These are phyloP conservation scores for Pseudolaguvia tuberculata DNA, from an alignment of 2,113 vertebrate species.

Conservation along the genomic window DNA sequence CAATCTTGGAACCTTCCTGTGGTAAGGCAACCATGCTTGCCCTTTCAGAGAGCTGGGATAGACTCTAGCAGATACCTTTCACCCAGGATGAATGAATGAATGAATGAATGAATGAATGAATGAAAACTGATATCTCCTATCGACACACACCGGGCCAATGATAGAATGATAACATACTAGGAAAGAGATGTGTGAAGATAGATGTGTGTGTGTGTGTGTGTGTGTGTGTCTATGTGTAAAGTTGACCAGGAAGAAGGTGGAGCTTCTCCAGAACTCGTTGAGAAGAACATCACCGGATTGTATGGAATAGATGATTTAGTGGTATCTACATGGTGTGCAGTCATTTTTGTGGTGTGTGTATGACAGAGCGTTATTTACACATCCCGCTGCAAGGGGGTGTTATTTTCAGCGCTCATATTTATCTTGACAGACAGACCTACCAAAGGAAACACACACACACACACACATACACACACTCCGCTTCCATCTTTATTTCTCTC, in stretches of 20 bases:
- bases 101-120: too few species aligned
- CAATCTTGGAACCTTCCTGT: too few species aligned
- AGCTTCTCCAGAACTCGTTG: background rate
- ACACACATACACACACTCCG: too few species aligned
- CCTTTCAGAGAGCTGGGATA: too few species aligned
- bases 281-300: background rate
- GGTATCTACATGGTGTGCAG: background rate
- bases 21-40: too few species aligned
- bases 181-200: background rate
- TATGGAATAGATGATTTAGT: too few species aligned
- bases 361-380: background rate
- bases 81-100: too few species aligned
- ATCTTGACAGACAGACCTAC: slow-evolving; percentile 17
- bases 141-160: too few species aligned
- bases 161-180: background rate
- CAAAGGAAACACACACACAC: slow-evolving; percentile 1
- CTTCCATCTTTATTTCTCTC: background rate
- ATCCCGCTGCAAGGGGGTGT: background rate
- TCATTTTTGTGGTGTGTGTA: background rate
- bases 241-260: background rate
- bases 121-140: background rate
- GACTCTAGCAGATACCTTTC: too few species aligned
- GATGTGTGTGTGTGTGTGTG: too few species aligned
- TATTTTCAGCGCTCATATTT: background rate
- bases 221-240: too few species aligned